Percentiles rank a stretch among this genome's conserved stretches.
Evolutionary conservation across 2,113 vertebrate genomes (phyloP).

Genomic region (Nansenia antarctica): DNA sequence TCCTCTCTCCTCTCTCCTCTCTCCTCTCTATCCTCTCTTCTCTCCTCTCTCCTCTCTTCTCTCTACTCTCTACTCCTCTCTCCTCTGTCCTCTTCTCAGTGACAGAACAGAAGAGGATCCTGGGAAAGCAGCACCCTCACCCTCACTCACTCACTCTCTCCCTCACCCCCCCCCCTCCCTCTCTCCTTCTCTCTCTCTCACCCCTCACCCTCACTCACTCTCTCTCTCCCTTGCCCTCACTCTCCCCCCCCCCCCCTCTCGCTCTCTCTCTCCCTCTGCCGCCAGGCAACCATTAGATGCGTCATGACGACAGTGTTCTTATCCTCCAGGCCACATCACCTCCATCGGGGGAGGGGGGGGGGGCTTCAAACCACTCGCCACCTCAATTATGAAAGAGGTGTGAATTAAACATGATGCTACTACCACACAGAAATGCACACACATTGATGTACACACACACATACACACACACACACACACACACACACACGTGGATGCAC

Average conservation of each 20-base stretch:
- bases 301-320: constrained; percentile 65
- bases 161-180: too few relatives aligned
- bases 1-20: background rate
- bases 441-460: background rate
- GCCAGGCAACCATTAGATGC: constrained; percentile 28
- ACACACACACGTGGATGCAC: background rate
- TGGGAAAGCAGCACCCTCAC: background rate
- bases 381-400: constrained; percentile 73
- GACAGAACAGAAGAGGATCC: background rate
- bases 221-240: background rate
- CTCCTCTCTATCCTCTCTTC: background rate
- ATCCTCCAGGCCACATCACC: constrained; percentile 50
- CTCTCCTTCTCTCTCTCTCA: background rate
- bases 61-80: background rate
- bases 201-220: background rate
- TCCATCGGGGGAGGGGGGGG: constrained; percentile 58
- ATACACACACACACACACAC: background rate
- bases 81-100: too few relatives aligned
- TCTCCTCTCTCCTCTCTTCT: constrained; percentile 9
- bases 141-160: background rate
- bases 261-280: constrained; percentile 8
- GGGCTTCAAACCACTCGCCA: constrained; percentile 56
- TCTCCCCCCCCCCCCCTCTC: constrained; percentile 9
- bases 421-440: constrained; percentile 43
- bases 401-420: constrained; percentile 74